Percentiles rank a stretch among this genome's conserved stretches.
Evolutionary conservation across 2,888 invertebrate species (phyloP).

Genomic region (Colostygia pectinataria): DNA sequence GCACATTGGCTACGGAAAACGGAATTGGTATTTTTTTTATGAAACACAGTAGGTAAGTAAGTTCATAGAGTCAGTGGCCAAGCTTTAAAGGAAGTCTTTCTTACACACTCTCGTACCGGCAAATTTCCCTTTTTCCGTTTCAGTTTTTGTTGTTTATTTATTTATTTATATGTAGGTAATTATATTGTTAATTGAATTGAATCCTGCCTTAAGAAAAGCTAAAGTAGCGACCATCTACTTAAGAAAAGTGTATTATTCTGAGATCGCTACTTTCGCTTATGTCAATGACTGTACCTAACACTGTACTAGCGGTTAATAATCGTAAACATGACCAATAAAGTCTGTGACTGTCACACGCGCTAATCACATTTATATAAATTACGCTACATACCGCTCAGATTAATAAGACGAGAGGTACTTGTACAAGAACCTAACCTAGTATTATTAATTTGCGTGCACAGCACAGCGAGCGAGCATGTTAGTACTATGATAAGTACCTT

Average conservation of each 20-base stretch:
- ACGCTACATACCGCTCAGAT: conserved; percentile 34
- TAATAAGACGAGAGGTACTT: conserved; percentile 27
- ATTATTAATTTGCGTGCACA: background rate
- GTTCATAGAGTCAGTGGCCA: too few species aligned
- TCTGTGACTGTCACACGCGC: conserved; percentile 47
- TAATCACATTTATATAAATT: conserved; percentile 49
- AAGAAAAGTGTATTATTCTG: background rate
- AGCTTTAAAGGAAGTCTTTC: too few species aligned
- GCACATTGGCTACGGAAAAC: too few species aligned
- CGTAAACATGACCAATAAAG: conserved; percentile 53
- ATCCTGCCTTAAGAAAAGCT: too few species aligned
- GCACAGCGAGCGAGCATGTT: conserved; percentile 29
- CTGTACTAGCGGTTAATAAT: conserved; percentile 45
- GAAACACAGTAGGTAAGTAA: too few species aligned
- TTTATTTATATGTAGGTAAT: too few species aligned
- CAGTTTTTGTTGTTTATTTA: too few species aligned
- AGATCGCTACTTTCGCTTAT: conserved; percentile 1
- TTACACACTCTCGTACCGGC: too few species aligned
- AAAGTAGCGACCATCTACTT: too few species aligned
- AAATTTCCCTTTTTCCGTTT: too few species aligned
- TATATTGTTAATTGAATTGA: too few species aligned
- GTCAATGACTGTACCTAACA: conserved; percentile 37
- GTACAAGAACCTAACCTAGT: conserved; percentile 5
- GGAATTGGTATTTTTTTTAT: too few species aligned
- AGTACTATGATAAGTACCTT: conserved; percentile 26